Evolutionary conservation across 2,113 vertebrate genomes (phyloP), one percentile per base, ranked within the genome.

Genomic region (Casuarius casuarius): DNA sequence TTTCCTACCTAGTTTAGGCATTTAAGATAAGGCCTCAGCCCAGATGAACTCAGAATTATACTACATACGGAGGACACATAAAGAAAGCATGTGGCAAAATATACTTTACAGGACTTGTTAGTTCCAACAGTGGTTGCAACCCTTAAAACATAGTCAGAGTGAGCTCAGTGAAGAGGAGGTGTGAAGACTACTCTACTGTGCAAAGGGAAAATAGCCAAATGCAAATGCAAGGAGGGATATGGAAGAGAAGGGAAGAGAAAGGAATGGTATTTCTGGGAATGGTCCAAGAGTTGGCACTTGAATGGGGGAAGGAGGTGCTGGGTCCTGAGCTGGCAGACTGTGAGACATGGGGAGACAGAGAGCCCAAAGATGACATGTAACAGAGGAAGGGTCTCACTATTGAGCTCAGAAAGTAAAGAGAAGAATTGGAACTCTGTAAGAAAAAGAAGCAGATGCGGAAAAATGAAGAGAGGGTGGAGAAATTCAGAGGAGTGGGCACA

Each of bases 91-190:
- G 66, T 89, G 72, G 70, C 90, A 79, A 73, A 89, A 78, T 62
- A 66, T 40, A 63, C 91, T 70, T 74, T 74, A 59, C 58, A 90
- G 35, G 74, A 54, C 1, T 13, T 71, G 38, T 78, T 94, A 88
- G 65, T 93, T 95, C 66, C 84, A 95, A 74, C 28, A 94, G 58
- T 5, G 13, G 62, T 61, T 94, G 89, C 86, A 87, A 35, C 84
- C 78, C 83, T 85, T 95, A 83, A 87, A 95, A 93, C 82, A 87
- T 84, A 51, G 92, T 75, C 84, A 40, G 78, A 11, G 19, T 89
- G 89, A 96, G 89, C 58, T 89, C 49, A 51, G 62, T 94, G 96
- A 89, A 94, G 95, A 87, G 92, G 95, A 96, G 91, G 91, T 96
- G 92, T 92, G 94, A 95, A 96, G 71, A 76, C 66, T 79, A 73